Percentiles rank a stretch among this genome's conserved stretches.
These are phyloP conservation scores for Hiodon tergisus DNA, from an alignment of 2,113 vertebrate genomes.

Conservation along the genomic window DNA sequence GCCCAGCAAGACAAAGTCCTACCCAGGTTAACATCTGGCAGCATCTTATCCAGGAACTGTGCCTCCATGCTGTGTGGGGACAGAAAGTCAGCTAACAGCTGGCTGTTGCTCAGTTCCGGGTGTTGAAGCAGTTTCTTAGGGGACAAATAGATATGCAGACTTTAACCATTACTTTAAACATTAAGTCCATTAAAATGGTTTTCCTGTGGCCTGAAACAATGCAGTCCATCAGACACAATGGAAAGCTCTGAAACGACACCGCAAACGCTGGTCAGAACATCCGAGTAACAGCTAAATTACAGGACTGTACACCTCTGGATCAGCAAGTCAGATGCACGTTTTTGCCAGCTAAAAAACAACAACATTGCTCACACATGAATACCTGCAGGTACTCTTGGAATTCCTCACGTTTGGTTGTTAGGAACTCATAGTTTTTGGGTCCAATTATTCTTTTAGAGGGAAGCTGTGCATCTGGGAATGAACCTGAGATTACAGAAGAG, in stretches of 20 bases:
- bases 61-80: conserved; percentile 92
- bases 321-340: too few relatives aligned
- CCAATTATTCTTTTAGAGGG: conserved; percentile 95
- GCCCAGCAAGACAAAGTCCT: conserved; percentile 33
- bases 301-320: too few relatives aligned
- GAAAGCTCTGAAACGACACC: not conserved
- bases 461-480: conserved; percentile 91
- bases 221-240: not conserved
- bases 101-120: conserved; percentile 93
- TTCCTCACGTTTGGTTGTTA: conserved; percentile 89
- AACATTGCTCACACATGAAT: conserved; percentile 15
- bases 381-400: conserved; percentile 97
- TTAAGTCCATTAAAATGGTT: too few relatives aligned
- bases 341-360: not conserved
- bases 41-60: conserved; percentile 94
- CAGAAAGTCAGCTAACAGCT: conserved; percentile 90
- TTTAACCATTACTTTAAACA: not conserved
- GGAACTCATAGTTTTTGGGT: conserved; percentile 93
- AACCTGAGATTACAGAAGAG: conserved; percentile 59
- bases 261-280: too few relatives aligned
- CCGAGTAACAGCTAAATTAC: too few relatives aligned
- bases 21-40: conserved; percentile 96
- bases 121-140: conserved; percentile 85
- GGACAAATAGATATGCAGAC: conserved; percentile 9
- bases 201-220: too few relatives aligned